A percentile compares a stretch with the other conserved stretches of the same genome.
These are phyloP conservation scores for Heliconius himera DNA, from an alignment of 1,140 invertebrate genomes.

Conservation along the genomic window DNA sequence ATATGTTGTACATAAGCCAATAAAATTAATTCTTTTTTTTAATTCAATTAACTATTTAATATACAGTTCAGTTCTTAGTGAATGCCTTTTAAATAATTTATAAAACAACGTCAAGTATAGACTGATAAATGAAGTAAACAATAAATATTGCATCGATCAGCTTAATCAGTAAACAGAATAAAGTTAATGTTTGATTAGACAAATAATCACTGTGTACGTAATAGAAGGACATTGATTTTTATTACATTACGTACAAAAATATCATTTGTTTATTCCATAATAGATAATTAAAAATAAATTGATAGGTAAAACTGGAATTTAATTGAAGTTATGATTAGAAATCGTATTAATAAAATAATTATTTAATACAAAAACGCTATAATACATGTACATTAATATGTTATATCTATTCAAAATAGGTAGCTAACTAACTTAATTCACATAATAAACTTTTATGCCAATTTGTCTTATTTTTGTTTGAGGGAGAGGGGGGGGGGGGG, in stretches of 20 bases:
- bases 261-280: too few species aligned
- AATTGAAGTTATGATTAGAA: too few species aligned
- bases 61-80: too few species aligned
- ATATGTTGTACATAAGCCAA: background rate
- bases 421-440: background rate
- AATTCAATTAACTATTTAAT: too few species aligned
- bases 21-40: background rate
- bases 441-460: too few species aligned
- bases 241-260: background rate
- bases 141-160: background rate
- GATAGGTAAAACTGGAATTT: too few species aligned
- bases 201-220: background rate
- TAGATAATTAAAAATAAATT: too few species aligned
- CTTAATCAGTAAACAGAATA: constrained; percentile 8
- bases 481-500: too few species aligned
- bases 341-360: too few species aligned
- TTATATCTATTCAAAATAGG: background rate
- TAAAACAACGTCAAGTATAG: background rate
- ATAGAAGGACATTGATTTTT: background rate
- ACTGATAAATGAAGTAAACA: constrained; percentile 21
- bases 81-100: constrained; percentile 12
- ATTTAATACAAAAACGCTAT: too few species aligned
- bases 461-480: too few species aligned
- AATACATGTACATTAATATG: too few species aligned
- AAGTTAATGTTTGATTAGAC: constrained; percentile 7